Evolutionary conservation across 2,113 vertebrate species (phyloP).

Genomic region (Thoracochromis brauschi): DNA sequence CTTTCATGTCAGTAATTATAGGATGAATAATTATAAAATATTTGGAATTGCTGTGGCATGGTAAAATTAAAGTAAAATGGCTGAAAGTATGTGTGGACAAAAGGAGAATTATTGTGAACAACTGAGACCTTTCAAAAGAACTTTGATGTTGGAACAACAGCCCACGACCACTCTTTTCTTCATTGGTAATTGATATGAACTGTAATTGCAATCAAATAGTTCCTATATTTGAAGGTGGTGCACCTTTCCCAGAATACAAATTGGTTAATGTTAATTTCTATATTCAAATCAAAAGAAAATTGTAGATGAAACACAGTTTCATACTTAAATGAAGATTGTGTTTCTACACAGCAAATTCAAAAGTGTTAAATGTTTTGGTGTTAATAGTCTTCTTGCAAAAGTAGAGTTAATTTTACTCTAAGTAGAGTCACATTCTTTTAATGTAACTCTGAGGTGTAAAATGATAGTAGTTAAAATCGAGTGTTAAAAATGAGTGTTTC

Average conservation of each 20-base stretch:
- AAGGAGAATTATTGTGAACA: neutral
- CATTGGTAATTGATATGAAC: neutral
- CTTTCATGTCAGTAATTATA: conserved; percentile 44
- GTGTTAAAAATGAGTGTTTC: too few species aligned
- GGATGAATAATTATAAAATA: conserved; percentile 23
- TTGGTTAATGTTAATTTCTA: neutral
- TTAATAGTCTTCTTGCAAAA: too few species aligned
- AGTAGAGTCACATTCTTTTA: too few species aligned
- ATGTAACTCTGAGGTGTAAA: too few species aligned
- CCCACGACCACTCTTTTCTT: neutral
- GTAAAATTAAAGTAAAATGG: neutral
- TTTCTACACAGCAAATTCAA: too few species aligned
- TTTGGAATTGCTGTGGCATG: neutral
- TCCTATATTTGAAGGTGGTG: neutral
- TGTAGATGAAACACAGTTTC: neutral
- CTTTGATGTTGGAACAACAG: neutral
- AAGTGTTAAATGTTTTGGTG: too few species aligned
- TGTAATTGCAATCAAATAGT: neutral
- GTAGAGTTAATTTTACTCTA: too few species aligned
- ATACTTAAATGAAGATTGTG: neutral
- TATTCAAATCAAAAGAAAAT: neutral
- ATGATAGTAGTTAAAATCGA: too few species aligned
- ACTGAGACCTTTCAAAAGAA: neutral
- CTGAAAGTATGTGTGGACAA: neutral
- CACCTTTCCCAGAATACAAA: neutral